Evolutionary conservation across 2,888 invertebrate genomes (phyloP), one percentile per base, ranked within the genome.

Genomic region (Frankliniella fusca): DNA sequence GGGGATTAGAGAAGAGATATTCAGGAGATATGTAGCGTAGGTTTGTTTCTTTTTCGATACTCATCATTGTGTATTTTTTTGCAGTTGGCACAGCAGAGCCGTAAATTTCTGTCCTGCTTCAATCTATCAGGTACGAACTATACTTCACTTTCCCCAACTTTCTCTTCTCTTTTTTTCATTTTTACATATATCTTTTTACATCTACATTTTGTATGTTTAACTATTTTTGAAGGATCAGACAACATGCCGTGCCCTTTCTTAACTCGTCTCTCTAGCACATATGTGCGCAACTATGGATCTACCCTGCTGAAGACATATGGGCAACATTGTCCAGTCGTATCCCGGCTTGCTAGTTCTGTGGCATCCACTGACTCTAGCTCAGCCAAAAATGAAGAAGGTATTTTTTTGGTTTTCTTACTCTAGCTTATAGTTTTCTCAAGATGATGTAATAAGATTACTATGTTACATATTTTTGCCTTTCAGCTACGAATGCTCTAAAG

Each of bases 241-340:
- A 92, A 89, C 87, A 96, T 96, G 95, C 94, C 95, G 87, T 97
- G 96, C 88, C 96, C 96, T 84, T 96, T 97, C 89, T 89, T 96
- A 86, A 94, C 93, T 86, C 93, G 94, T 85, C 90, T 96, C 84
- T 94, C 94, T 86, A 90, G 93, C 85, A 92, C 92, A 86, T 96
- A 94, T 89, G 91, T 96, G 84, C 93, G 94, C 85, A 95, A 95
- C 88, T 95, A 97, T 89, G 94, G 94, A 80, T 90, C 93, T 79
- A 90, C 90, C 82, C 89, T 97, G 85, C 88, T 95, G 86, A 94
- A 94, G 88, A 93, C 92, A 85, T 96, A 95, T 88, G 94, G 94
- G 54, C 92, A 92, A 85, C 93, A 93, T 86, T 97, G 96, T 86
- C 96, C 96, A 10, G 93, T 95, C 38, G 89, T 94, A 87, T 92